Evolutionary conservation across 2,888 invertebrate species (phyloP), one percentile per base, ranked within the genome.

Genomic region (Petrolisthes cinctipes): DNA sequence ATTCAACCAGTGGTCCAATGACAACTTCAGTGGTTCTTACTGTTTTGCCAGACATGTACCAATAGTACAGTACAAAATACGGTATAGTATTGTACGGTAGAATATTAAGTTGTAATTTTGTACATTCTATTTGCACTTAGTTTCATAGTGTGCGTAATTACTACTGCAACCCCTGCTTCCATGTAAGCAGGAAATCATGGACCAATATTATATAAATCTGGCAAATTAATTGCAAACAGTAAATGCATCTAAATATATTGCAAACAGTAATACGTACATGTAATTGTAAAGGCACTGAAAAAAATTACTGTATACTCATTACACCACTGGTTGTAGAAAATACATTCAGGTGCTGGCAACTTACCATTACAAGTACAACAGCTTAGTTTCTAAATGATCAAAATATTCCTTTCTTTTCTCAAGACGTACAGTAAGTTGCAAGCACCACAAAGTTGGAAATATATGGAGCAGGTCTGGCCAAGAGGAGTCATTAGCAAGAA

Each of bases 401-500:
- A 37, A 1, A 2, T 17, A 81, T 61, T 9, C 4, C 4, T 11
- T 37, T 23, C 51, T 53, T 14, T n/a, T 4, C 11, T 68, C 23
- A 23, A 11, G 57, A 23, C 23, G 68, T 66, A 68, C 5, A 5
- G 37, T 61, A 83, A 79, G 80, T 17, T 71, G 71, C 5, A 66
- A 85, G 80, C 73, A 80, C 51, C 14, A 53, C 20, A 80, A 71
- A 85, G 53, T 23, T 20, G 37, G 76, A 61, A 79, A 51, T 53
- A 80, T 11, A 85, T 37, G 54, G 20, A 85, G 75, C 20, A 68
- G 53, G 71, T 85, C 71, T 79, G 61, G 68, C 68, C 80, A 79
- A 79, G 73, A 85, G 85, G 80, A 85, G 85, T 80, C 68, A 85
- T 85, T 79, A 85, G 85, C 85, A 85, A 54, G 80, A 56, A 80